Evolutionary conservation across 2,113 vertebrate species (phyloP), one percentile per base, ranked within the genome.

Genomic region (Gyps fulvus): DNA sequence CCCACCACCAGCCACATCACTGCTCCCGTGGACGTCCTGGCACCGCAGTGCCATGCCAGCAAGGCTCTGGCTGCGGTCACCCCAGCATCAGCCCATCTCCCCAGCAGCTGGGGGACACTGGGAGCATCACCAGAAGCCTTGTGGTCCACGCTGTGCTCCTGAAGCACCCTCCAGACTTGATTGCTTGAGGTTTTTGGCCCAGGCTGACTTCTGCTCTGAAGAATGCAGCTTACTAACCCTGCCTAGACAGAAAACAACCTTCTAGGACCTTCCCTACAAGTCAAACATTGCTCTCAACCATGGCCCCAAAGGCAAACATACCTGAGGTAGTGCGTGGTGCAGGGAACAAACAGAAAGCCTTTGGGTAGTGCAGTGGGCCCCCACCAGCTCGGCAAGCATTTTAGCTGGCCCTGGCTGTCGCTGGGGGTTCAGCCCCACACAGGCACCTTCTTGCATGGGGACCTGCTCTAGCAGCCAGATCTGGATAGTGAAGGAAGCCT

Each of bases 231-330:
- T 83, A 58, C 57, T 87, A 32, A 31, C 31, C 42, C 47, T 22
- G 9, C 90, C 81, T 70, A 40, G 45, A 38, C 7, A 58, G 81
- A 76, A 97, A 95, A 91, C 80, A 96, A 88, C 69, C 62, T 89
- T 31, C n/a, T 59, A 63, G 90, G 93, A 65, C 94, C 90, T 96
- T 74, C 90, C 98, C 98, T 94, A 59, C 91, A 98, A 96, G 65
- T 65, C 97, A 98, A 98, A 98, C 87, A 98, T 66, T 62, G 14
- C 65, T 83, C 54, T 80, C 26, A 1, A 78, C 93, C 90, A 0
- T 52, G 78, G 89, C 97, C 95, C 79, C 38, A 91, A 98, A 97
- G 87, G 59, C 98, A 98, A 98, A 98, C 89, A 98, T 85, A 87
- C 76, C 62, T 71, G 93, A 79, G 47, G 61, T 6, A 7, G 32